Conservation (phyloP, 2,113 vertebrate species). For the Macaca fascicularis region DNA sequence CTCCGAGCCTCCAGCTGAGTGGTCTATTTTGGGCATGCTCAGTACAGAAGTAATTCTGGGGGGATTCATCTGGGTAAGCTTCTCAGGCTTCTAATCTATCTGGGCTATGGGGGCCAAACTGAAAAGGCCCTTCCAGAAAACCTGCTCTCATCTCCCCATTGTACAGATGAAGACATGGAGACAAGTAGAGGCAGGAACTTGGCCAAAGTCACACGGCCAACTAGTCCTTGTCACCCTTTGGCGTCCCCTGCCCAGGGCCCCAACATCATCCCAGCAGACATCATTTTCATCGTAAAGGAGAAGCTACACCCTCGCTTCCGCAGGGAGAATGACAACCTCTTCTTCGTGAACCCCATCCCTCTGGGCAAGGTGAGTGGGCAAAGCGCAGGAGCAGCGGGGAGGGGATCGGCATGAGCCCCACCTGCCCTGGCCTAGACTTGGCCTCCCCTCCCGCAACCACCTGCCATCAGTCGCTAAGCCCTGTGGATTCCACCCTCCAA, state of each 20-base stretch:
- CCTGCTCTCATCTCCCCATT: not conserved
- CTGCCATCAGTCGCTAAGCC: not conserved
- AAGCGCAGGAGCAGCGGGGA: not conserved
- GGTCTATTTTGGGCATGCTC: not conserved
- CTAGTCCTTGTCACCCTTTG: not conserved
- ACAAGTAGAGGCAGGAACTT: not conserved
- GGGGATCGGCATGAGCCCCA: not conserved
- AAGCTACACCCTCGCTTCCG: constrained; percentile 90
- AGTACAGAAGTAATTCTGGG: not conserved
- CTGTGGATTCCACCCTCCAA: not conserved
- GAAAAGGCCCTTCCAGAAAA: not conserved
- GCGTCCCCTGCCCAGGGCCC: constrained; percentile 88
- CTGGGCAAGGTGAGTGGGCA: constrained; percentile 89
- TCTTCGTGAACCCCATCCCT: constrained; percentile 85
- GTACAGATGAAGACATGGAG: not conserved
- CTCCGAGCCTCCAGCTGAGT: not conserved
- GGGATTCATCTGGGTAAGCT: not conserved
- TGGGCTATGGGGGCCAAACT: not conserved
- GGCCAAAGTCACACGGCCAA: not conserved
- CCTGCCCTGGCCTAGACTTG: not conserved
- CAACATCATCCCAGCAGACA: constrained; percentile 93
- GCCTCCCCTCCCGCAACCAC: not conserved
- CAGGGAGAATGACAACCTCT: constrained; percentile 85
- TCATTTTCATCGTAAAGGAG: constrained; percentile 93
- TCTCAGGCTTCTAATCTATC: not conserved